phyloP scores from a whole-genome alignment of 92 coral and sea anemone genomes.

The Phenganax stokvisi region DNA sequence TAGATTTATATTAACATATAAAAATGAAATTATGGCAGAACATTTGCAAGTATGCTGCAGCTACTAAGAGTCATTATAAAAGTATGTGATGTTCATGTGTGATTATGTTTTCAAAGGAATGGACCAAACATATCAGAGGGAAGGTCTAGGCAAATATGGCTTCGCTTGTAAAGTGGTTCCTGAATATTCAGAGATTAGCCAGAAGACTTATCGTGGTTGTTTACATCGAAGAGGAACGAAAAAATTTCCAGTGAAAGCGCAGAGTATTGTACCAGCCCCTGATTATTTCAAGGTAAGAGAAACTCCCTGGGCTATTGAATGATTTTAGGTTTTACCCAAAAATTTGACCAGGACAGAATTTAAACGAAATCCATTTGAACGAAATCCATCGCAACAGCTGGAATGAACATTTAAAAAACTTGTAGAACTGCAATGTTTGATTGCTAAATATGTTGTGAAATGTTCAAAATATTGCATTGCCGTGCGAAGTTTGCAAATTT shows the following conservation, averaged over 20 bases:
- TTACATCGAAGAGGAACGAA: conserved; percentile 76
- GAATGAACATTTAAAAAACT: no score
- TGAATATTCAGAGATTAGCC: conserved; percentile 72
- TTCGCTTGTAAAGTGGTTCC: conserved; percentile 94
- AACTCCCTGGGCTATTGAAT: background rate
- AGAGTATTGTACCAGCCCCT: conserved; percentile 78
- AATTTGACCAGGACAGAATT: no score
- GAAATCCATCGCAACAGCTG: no score
- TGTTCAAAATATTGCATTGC: no score
- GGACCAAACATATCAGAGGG: conserved; percentile 88
- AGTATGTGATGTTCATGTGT: background rate
- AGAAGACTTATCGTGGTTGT: conserved; percentile 75
- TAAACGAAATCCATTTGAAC: no score
- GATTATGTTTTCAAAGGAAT: conserved; percentile 52
- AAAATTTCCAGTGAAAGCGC: conserved; percentile 78
- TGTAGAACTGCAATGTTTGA: no score
- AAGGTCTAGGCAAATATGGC: conserved; percentile 79
- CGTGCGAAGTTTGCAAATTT: no score
- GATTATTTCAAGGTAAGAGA: conserved; percentile 65
- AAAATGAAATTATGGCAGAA: no score
- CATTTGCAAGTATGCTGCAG: no score
- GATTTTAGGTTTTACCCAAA: background rate
- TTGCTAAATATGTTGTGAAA: no score
- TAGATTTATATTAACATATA: no score
- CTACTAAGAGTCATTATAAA: no score